Evolutionary conservation across 1,140 invertebrate species (phyloP), one percentile per base, ranked within the genome.

Genomic region (Lasaia peninsularis): DNA sequence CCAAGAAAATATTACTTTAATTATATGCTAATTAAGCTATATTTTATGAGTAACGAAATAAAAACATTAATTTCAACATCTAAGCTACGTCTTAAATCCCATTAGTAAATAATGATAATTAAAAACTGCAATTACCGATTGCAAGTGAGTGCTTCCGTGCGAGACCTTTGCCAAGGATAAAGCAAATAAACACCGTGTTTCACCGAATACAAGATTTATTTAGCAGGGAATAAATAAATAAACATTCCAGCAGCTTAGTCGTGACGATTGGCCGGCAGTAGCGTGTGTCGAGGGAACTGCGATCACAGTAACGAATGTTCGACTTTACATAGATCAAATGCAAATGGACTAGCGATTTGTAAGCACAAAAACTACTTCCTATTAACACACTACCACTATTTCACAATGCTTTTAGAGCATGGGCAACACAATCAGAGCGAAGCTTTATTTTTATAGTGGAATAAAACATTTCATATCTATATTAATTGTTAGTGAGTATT

Each of bases 281-380:
- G 63, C 62, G 66, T 69, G 62, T 71, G 66, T 68, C 63, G 63
- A 59, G 59, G 67, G 71, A 74, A 78, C 72, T 67, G 20, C 52
- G 52, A 54, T 55, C 52, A 37, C 35, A 82, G 69, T 64, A 58
- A 58, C 62, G 65, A 79, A 68, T 73, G 73, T 68, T 71, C 71
- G 71, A 44, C 67, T 73, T 75, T 75, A 73, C 74, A 78, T 69
- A 78, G 75, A 78, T 75, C 68, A 66, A 71, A 80, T 83, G 78
- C 76, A 79, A 83, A 80, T 78, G 71, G 65, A 67, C 69, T 71
- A 65, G 69, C 69, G 69, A 76, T 75, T 75, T 71, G 67, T 63
- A 59, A 63, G 65, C 66, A 68, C 69, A 77, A 75, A 79, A 78
- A 71, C 77, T 67, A 72, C 52, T 52, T 55, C 35, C 53, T 55